A percentile compares a stretch with the other conserved stretches of the same genome.
These are phyloP conservation scores for Sebastes taczanowskii DNA, from an alignment of 2,797 vertebrate species.

Conservation along the genomic window DNA sequence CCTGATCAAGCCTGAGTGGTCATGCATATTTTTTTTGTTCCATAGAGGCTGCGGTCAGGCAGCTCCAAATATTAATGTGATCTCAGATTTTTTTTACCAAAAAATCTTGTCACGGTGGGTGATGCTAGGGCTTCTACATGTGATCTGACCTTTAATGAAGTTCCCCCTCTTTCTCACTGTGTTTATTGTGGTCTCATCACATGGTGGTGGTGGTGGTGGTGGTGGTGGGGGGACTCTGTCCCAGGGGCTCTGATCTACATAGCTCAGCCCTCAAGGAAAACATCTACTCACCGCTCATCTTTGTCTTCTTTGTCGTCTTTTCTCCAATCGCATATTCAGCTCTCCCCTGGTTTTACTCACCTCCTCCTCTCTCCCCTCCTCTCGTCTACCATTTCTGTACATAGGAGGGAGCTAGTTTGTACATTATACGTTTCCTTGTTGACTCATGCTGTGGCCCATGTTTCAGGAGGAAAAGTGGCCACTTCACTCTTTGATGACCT, in stretches of 20 bases:
- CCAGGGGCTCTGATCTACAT: neutral
- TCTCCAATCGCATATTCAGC: neutral
- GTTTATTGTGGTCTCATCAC: conserved; percentile 1
- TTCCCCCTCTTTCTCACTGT: neutral
- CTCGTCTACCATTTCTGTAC: conserved; percentile 50
- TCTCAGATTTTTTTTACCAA: conserved; percentile 1
- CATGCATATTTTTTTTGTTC: neutral
- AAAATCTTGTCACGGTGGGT: neutral
- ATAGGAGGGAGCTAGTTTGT: conserved; percentile 73
- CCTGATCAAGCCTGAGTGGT: conserved; percentile 15
- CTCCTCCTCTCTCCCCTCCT: neutral
- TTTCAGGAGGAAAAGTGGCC: conserved; percentile 10
- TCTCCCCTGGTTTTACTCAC: neutral
- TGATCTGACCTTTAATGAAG: conserved; percentile 51
- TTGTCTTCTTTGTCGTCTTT: neutral
- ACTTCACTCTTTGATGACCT: conserved; percentile 5
- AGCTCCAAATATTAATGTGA: neutral
- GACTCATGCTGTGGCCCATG: conserved; percentile 46
- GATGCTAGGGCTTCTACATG: neutral
- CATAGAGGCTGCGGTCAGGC: neutral
- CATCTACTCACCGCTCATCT: conserved; percentile 32
- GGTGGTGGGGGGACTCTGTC: neutral
- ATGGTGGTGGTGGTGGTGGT: neutral
- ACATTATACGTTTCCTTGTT: conserved; percentile 72
- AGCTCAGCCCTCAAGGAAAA: conserved; percentile 57